Evolutionary conservation across 1,140 invertebrate species (phyloP), one percentile per base, ranked within the genome.

Genomic region (Hyposmocoma kahamanoa): DNA sequence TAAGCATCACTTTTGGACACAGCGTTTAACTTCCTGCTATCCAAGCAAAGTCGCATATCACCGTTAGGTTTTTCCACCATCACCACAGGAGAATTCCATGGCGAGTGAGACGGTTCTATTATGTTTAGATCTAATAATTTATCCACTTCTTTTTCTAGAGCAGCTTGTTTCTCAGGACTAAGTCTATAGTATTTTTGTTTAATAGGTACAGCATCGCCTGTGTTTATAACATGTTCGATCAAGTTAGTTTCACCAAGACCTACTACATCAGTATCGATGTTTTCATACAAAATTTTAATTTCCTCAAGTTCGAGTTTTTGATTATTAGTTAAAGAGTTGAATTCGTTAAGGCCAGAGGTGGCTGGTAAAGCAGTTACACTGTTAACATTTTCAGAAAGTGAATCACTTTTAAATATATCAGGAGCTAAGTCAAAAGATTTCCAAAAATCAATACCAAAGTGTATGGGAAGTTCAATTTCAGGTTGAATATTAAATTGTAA

Each of bases 91-190:
- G 17, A 34, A 34, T 36, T 46, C 44, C 28, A 46, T 4, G 4
- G 8, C 2, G 18, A 34, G 1, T 34, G 20, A 8, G 28, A 46
- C 6, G 44, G 44, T 46, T 8, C 2, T 32, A 46, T 15, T 13
- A 46, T 18, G 10, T 11, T 30, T 18, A 22, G 2, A n/a, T 13
- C 11, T 11, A 46, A 28, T 28, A 46, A 32, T 17, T 11, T 2
- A 30, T 46, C 30, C 3, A 46, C 4, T 22, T 43, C 41, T 5
- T 22, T 2, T 5, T 43, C 41, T 26, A 43, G 5, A n/a, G 5
- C 3, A n/a, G 21, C 1, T 5, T 0, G 84, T 60, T 32, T 87
- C 71, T 50, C 56, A 69, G 55, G 68, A 8, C 65, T 71, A 1
- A 65, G 46, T 18, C 55, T 63, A 20, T 74, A 73, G 0, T 59